A percentile compares a stretch with the other conserved stretches of the same genome.
Evolutionary conservation across 2,797 vertebrate genomes (phyloP).

Genomic region (Acestrorhynchus altus): DNA sequence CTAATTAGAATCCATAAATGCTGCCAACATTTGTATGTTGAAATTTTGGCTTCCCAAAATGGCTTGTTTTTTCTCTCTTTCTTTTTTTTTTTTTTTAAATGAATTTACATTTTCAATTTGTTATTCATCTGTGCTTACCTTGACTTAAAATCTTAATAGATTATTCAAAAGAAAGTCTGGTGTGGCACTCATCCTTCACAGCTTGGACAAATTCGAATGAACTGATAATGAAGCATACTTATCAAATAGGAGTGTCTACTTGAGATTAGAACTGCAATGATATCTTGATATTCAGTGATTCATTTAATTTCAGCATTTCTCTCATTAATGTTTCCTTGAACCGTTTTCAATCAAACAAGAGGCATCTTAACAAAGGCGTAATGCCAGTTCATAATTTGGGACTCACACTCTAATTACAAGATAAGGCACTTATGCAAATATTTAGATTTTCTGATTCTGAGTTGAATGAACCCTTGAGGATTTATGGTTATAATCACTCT

Average conservation of each 20-base stretch:
- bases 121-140: background rate
- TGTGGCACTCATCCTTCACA: background rate
- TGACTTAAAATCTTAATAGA: background rate
- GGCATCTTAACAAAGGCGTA: slow-evolving; percentile 57
- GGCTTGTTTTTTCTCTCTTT: background rate
- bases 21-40: background rate
- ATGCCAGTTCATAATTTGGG: slow-evolving; percentile 62
- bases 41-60: background rate
- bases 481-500: slow-evolving; percentile 70
- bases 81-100: background rate
- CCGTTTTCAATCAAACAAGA: slow-evolving; percentile 62
- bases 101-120: background rate
- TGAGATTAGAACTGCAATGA: slow-evolving; percentile 43
- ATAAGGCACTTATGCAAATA: slow-evolving; percentile 77
- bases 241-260: slow-evolving; percentile 44
- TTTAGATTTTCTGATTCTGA: slow-evolving; percentile 64
- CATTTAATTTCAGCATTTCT: slow-evolving; percentile 19
- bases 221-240: slow-evolving; percentile 46
- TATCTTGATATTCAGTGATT: slow-evolving; percentile 52
- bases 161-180: background rate
- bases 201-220: slow-evolving; percentile 6
- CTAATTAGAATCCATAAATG: slow-evolving; percentile 2
- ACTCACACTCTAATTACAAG: slow-evolving; percentile 75
- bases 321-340: slow-evolving; percentile 43
- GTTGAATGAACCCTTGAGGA: slow-evolving; percentile 55